Evolutionary conservation across 1,140 invertebrate genomes (phyloP).

Genomic region (Coenobita brevimanus): DNA sequence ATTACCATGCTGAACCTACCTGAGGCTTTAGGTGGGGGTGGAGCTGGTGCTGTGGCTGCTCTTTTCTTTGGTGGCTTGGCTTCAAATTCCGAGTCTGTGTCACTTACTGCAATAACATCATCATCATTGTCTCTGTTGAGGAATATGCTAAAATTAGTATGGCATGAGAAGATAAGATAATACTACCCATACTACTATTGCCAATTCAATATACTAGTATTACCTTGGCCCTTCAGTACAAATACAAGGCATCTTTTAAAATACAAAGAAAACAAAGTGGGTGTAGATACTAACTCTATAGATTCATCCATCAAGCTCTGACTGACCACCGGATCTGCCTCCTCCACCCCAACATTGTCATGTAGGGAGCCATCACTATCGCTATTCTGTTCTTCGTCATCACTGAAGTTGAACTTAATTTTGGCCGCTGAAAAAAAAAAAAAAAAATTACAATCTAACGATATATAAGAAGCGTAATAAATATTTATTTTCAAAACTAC

Average conservation of each 20-base stretch:
- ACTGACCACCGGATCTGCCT: conserved; percentile 39
- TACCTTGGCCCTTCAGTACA: too few relatives aligned
- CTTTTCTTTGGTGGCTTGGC: conserved; percentile 19
- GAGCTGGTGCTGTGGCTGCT: not conserved
- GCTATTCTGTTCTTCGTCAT: conserved; percentile 28
- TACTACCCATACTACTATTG: too few relatives aligned
- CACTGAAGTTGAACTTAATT: conserved; percentile 58
- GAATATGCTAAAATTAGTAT: too few relatives aligned
- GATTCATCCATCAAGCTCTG: conserved; percentile 48
- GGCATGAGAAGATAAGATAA: too few relatives aligned
- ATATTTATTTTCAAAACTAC: too few relatives aligned
- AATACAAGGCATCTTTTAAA: too few relatives aligned
- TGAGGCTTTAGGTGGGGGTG: too few relatives aligned
- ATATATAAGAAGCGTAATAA: too few relatives aligned
- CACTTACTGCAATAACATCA: conserved; percentile 1
- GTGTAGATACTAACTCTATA: conserved; percentile 23
- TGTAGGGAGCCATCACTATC: conserved; percentile 19
- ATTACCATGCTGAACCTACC: too few relatives aligned
- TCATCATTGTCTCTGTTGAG: not conserved
- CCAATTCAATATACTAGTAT: too few relatives aligned
- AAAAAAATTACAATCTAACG: not conserved
- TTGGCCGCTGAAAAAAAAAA: conserved; percentile 42
- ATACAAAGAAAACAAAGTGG: not conserved
- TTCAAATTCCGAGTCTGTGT: conserved; percentile 54
- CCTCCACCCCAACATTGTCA: conserved; percentile 60